Percentiles rank a stretch among this genome's conserved stretches.
Evolutionary conservation across 2,888 invertebrate genomes (phyloP).

Genomic region (Saturnia japonica): DNA sequence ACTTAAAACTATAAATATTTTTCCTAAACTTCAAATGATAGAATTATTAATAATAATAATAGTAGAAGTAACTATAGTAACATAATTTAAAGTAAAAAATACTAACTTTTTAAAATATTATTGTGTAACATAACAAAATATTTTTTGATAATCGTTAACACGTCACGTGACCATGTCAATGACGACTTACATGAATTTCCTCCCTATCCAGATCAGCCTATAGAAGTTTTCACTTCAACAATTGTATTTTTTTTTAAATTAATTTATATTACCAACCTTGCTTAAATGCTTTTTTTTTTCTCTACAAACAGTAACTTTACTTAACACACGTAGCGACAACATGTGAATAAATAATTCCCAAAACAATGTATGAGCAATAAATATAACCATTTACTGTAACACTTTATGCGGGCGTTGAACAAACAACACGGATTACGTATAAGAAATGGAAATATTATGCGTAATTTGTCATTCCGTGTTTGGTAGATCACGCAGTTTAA

Average conservation of each 20-base stretch:
- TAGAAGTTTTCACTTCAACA: not conserved
- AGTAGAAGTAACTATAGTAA: no score
- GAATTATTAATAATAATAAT: no score
- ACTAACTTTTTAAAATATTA: no score
- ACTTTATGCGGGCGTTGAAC: conserved; percentile 9
- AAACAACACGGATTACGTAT: conserved; percentile 11
- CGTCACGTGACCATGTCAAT: no score
- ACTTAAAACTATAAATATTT: no score
- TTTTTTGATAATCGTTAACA: no score
- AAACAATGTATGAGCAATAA: conserved; percentile 13
- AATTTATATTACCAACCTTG: not conserved
- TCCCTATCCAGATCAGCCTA: no score
- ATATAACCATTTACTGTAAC: conserved; percentile 15
- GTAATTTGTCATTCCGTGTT: conserved; percentile 20
- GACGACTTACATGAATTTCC: no score
- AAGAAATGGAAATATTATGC: conserved; percentile 21
- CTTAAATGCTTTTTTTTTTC: not conserved
- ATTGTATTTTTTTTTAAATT: not conserved
- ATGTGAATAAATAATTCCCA: not conserved
- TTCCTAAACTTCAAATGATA: no score
- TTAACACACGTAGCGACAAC: not conserved
- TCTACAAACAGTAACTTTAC: not conserved
- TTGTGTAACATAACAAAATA: no score
- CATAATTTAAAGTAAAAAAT: no score
- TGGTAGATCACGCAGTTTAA: conserved; percentile 11